Conservation (phyloP, 2,113 vertebrate species). For the Hyaena hyaena region DNA sequence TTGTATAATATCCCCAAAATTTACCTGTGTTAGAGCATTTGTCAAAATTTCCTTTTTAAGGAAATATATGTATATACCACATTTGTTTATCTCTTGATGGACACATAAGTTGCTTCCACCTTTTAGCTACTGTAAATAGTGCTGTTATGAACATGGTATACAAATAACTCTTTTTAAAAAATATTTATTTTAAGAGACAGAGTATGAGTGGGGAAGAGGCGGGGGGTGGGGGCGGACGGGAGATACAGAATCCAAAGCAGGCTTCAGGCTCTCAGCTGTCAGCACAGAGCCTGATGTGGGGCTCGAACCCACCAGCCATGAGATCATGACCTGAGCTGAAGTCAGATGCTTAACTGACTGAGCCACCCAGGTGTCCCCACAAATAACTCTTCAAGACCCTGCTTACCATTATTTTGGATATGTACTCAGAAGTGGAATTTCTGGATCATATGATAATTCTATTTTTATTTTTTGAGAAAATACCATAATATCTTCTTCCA, state of each 20-base stretch:
- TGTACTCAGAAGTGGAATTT: background rate
- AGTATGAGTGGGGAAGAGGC: too few relatives aligned
- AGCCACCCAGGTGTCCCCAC: too few relatives aligned
- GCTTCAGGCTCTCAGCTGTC: too few relatives aligned
- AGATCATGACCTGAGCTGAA: too few relatives aligned
- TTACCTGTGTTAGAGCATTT: background rate
- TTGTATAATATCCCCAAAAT: background rate
- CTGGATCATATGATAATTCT: background rate
- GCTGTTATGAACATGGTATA: background rate
- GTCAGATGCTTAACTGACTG: too few relatives aligned
- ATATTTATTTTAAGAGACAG: too few relatives aligned
- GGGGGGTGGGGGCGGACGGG: too few relatives aligned
- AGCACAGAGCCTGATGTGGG: too few relatives aligned
- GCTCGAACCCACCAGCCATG: too few relatives aligned
- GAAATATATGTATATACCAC: too few relatives aligned
- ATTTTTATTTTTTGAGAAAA: background rate
- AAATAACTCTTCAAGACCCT: background rate
- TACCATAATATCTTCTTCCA: background rate
- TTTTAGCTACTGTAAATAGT: background rate
- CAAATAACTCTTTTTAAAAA: background rate
- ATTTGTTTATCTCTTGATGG: background rate
- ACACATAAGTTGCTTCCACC: background rate
- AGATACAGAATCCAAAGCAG: too few relatives aligned
- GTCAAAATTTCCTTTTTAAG: background rate
- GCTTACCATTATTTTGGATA: background rate